Percentiles rank a stretch among this genome's conserved stretches.
Evolutionary conservation across 2,797 vertebrate genomes (phyloP).

Genomic region (Sebastes nivosus): DNA sequence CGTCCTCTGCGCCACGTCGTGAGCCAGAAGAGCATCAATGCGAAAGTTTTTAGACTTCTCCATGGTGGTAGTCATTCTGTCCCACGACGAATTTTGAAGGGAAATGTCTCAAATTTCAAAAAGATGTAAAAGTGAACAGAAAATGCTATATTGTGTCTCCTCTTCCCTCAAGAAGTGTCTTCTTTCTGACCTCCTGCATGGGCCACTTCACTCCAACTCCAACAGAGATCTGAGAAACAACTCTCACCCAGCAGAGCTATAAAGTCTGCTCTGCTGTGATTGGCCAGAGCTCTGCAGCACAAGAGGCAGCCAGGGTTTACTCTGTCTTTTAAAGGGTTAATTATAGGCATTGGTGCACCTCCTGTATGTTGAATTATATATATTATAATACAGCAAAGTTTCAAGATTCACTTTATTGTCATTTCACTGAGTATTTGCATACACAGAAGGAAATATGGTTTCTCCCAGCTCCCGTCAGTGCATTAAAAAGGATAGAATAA

Average conservation of each 20-base stretch:
- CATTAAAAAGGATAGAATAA: too few species aligned
- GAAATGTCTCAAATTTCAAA: neutral
- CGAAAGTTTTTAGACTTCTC: conserved; percentile 92
- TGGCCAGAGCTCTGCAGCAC: conserved; percentile 61
- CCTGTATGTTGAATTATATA: neutral
- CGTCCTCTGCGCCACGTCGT: conserved; percentile 69
- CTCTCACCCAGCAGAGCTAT: conserved; percentile 41
- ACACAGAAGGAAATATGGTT: too few species aligned
- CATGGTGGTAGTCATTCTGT: conserved; percentile 66
- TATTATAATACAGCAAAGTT: neutral
- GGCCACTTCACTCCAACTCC: neutral
- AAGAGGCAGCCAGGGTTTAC: conserved; percentile 35
- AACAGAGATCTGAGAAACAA: conserved; percentile 39
- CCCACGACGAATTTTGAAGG: neutral
- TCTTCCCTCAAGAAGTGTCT: neutral
- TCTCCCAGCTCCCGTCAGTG: too few species aligned
- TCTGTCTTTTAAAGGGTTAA: conserved; percentile 35
- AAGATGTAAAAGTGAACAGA: neutral
- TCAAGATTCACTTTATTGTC: too few species aligned
- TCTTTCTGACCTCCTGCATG: neutral
- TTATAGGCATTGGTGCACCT: conserved; percentile 2
- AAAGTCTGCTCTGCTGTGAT: conserved; percentile 72
- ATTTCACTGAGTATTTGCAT: too few species aligned
- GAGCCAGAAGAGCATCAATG: conserved; percentile 90
- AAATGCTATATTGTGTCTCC: neutral